Conservation (phyloP, 1,140 invertebrate genomes). For the Heterodera schachtii region DNA sequence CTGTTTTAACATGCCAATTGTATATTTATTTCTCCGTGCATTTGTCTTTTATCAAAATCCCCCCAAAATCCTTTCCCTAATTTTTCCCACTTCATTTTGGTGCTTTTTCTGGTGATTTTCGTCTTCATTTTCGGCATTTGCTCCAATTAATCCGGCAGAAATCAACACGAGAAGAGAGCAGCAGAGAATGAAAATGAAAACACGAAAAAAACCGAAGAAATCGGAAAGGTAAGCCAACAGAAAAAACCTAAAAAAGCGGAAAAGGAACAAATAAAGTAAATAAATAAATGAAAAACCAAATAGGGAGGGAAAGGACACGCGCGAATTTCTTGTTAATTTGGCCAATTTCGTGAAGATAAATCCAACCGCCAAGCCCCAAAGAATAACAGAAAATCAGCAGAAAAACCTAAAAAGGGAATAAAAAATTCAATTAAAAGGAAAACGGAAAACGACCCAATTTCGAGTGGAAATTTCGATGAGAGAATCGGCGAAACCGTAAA, state of each 20-base stretch:
- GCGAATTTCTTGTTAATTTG: slow-evolving; percentile 61
- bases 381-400: slow-evolving; percentile 55
- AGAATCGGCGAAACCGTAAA: slow-evolving; percentile 51
- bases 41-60: too few species aligned
- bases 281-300: slow-evolving; percentile 44
- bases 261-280: not conserved
- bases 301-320: slow-evolving; percentile 58
- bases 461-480: slow-evolving; percentile 54
- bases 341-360: slow-evolving; percentile 56
- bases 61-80: not conserved
- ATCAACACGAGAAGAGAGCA: slow-evolving; percentile 66
- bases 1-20: not conserved
- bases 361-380: slow-evolving; percentile 56
- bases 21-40: too few species aligned
- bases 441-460: slow-evolving; percentile 47
- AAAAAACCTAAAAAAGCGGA: slow-evolving; percentile 51
- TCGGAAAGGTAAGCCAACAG: slow-evolving; percentile 66
- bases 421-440: slow-evolving; percentile 16
- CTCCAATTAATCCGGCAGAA: slow-evolving; percentile 62
- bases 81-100: not conserved
- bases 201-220: slow-evolving; percentile 68
- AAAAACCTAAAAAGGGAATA: slow-evolving; percentile 51
- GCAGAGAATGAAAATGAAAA: slow-evolving; percentile 67
- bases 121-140: not conserved
- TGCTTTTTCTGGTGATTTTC: not conserved